Evolutionary conservation across 2,113 vertebrate genomes (phyloP).

Genomic region (human (Homo sapiens)): GRCh38 chr6:36190501-36191000

Average conservation of each 20-base stretch:
- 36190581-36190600: not conserved
- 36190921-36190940: not conserved
- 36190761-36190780: not conserved
- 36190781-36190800: not conserved
- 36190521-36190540: not conserved
- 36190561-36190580: not conserved
- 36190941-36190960: not conserved
- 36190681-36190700: not conserved
- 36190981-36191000: conserved; percentile 5
- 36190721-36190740: not conserved
- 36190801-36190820: not conserved
- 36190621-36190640: not conserved
- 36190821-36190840: not conserved
- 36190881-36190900: conserved; percentile 8
- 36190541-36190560: not conserved
- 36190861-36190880: conserved; percentile 17
- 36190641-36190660: conserved; percentile 11
- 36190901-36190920: not conserved
- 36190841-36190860: not conserved
- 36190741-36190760: not conserved
- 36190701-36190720: not conserved
- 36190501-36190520: not conserved
- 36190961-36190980: conserved; percentile 29
- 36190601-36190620: conserved; percentile 41
- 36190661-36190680: not conserved